Conservation (phyloP, 2,888 invertebrate genomes). For the Eilema sororculum region DNA sequence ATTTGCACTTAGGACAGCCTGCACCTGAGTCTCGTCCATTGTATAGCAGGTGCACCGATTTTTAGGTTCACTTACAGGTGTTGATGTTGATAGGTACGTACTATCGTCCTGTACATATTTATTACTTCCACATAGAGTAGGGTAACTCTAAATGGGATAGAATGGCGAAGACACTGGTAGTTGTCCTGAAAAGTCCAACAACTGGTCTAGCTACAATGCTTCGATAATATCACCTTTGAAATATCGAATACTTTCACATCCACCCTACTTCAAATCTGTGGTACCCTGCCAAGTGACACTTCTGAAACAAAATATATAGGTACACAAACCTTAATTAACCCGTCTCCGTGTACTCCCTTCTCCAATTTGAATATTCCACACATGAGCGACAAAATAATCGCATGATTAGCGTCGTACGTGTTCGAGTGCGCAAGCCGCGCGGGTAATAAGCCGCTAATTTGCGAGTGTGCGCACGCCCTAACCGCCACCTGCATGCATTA, state of each 20-base stretch:
- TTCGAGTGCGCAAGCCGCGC: conserved; percentile 61
- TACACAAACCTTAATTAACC: conserved; percentile 8
- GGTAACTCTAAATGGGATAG: too few species aligned
- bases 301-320: neutral
- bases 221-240: too few species aligned
- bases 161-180: too few species aligned
- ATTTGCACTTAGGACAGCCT: too few species aligned
- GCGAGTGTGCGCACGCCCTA: conserved; percentile 66
- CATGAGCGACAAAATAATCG: conserved; percentile 38
- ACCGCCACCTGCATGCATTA: conserved; percentile 75
- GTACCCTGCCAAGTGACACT: neutral
- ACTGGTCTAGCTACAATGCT: too few species aligned
- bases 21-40: too few species aligned
- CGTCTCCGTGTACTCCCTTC: neutral
- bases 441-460: conserved; percentile 73
- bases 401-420: conserved; percentile 62
- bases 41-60: too few species aligned
- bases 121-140: too few species aligned
- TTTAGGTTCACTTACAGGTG: too few species aligned
- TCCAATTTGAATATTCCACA: conserved; percentile 40
- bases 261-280: neutral
- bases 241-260: neutral
- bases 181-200: too few species aligned
- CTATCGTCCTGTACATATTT: too few species aligned
- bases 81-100: too few species aligned